Percentiles rank a stretch among this genome's conserved stretches.
phyloP scores from a whole-genome alignment of 2,888 invertebrate species.

The Coleophora flavipennella region DNA sequence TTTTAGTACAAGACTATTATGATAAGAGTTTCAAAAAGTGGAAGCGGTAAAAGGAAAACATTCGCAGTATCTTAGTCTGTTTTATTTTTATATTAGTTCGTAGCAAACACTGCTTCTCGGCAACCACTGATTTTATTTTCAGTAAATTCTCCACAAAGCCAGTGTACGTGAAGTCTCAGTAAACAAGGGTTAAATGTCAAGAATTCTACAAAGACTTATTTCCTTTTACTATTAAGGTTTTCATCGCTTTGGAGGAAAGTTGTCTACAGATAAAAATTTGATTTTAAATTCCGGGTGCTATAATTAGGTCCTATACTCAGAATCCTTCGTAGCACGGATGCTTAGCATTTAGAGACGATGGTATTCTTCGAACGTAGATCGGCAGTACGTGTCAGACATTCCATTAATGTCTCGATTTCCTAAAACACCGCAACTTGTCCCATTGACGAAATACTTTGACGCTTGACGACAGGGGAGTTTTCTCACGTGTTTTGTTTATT shows the following conservation, averaged over 20 bases:
- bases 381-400: constrained; percentile 64
- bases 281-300: constrained; percentile 8
- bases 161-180: constrained; percentile 2
- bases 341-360: constrained; percentile 40
- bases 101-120: too few species aligned
- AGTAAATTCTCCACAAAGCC: constrained; percentile 3
- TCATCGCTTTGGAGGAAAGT: too few species aligned
- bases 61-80: too few species aligned
- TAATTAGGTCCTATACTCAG: constrained; percentile 29
- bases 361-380: constrained; percentile 48
- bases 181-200: constrained; percentile 6
- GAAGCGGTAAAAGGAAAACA: not conserved
- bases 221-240: constrained; percentile 2
- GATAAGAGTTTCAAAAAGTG: too few species aligned
- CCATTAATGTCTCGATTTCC: constrained; percentile 60
- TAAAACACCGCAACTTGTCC: constrained; percentile 48
- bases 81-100: not conserved
- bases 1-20: constrained; percentile 26
- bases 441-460: constrained; percentile 59
- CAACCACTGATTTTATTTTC: too few species aligned
- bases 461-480: constrained; percentile 41
- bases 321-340: constrained; percentile 36
- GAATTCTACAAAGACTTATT: not conserved
- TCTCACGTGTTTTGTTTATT: constrained; percentile 34
- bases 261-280: not conserved